Percentiles rank a stretch among this genome's conserved stretches.
Evolutionary conservation across 2,797 vertebrate species (phyloP).

Genomic region (Enteromius radiatus): DNA sequence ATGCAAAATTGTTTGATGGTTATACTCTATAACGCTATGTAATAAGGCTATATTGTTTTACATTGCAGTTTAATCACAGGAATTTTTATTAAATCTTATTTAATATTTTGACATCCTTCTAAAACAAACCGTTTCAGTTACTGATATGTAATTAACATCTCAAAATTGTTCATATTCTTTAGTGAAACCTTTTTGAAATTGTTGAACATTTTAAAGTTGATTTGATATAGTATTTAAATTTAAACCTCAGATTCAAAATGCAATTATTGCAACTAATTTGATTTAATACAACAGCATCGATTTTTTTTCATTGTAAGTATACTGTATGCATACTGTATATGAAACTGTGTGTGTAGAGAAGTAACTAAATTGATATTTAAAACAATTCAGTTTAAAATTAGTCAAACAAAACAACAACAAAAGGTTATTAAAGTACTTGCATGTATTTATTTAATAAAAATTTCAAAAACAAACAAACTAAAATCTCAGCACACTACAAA

Average conservation of each 20-base stretch:
- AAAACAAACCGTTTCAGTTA: not conserved
- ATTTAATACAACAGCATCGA: not conserved
- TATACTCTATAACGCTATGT: not conserved
- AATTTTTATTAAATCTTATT: not conserved
- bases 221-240: not conserved
- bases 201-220: not conserved
- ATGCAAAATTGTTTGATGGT: not conserved
- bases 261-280: not conserved
- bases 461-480: not conserved
- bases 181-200: too few relatives aligned
- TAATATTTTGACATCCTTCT: not conserved
- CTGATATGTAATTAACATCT: not conserved
- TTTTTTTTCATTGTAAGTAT: not conserved
- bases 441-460: not conserved
- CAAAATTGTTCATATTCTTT: not conserved
- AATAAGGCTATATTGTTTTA: not conserved
- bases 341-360: conserved; percentile 14
- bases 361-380: conserved; percentile 58
- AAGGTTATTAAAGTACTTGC: not conserved
- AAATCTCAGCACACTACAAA: not conserved
- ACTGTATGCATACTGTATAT: not conserved
- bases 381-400: not conserved
- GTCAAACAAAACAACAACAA: not conserved
- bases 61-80: not conserved
- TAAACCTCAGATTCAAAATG: not conserved